Base-by-base conservation (phyloP, 2,113 vertebrate genomes). In the Eclectus roratus region DNA sequence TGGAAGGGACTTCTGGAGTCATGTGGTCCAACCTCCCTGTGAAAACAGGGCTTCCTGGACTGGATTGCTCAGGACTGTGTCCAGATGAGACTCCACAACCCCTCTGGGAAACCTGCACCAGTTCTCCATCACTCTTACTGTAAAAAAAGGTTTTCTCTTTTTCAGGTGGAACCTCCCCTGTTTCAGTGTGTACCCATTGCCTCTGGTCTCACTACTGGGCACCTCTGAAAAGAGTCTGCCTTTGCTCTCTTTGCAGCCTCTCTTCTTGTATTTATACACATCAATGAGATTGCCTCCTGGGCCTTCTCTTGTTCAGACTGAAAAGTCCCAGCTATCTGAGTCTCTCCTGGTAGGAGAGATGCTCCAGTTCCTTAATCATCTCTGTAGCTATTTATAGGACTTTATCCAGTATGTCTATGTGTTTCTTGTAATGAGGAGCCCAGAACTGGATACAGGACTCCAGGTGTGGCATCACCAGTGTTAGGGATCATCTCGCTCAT, bases 1-100 rank as follows among this genome's bases (percentile, higher is more conserved):
- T 65, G 33, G 17, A 92, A 96, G 43, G 13, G 10, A 37, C 3
- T 7, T 83, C 47, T 46, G 17, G 16, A 43, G 3, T 61, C 28
- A 64, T 18, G 37, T 71, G 2, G 17, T 76, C 50, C 18, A 79
- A 31, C 3, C 2, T 8, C 3, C 1, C 29, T 35, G 5, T 5
- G 1, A 23, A 74, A 24, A n/a, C 18, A 63, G 12, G 24, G 5
- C 7, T 4, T 14, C 6, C 14, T 65, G n/a, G 7, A 61, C 4
- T 4, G 25, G 10, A 6, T 28, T 58, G 16, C 25, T 10, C n/a
- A 81, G 37, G 24, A 33, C 25, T 0, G 0, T 61, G 13, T 33
- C 16, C 13, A 39, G 37, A 56, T 33, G 19, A 4, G 19, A 71
- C 19, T 63, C 47, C 37, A 74, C n/a, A 71, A 2, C 5, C 1